Conservation (phyloP, 2,113 vertebrate genomes). For the Lepisosteus oculatus region DNA sequence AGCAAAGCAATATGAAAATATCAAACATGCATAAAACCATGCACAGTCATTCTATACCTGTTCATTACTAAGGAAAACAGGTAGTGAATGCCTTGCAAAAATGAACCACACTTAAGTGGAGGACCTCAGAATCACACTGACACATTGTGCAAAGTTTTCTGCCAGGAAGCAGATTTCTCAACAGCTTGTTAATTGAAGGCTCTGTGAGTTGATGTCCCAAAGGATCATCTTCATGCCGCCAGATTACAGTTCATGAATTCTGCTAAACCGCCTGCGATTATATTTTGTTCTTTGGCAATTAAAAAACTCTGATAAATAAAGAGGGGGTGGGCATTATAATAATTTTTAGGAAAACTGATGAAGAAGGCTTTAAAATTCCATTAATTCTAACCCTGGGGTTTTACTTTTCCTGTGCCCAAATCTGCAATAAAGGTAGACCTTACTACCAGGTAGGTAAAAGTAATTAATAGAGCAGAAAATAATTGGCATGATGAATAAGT, state of each 20-base stretch:
- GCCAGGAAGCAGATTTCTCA: not conserved
- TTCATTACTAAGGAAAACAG: not conserved
- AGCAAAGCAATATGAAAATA: not conserved
- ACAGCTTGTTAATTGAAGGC: conserved; percentile 19
- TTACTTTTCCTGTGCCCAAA: no score
- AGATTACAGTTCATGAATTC: conserved; percentile 1
- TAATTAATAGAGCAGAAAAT: no score
- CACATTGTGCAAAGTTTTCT: not conserved
- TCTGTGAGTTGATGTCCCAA: not conserved
- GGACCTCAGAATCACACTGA: not conserved
- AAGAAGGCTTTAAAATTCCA: no score
- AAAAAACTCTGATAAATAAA: conserved; percentile 21
- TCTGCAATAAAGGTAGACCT: no score
- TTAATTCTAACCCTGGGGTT: no score
- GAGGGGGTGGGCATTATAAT: not conserved
- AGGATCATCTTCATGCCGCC: not conserved
- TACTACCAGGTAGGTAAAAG: no score
- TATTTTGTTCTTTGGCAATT: conserved; percentile 13
- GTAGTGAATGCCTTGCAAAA: not conserved
- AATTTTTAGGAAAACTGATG: no score
- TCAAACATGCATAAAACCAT: not conserved
- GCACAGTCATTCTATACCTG: not conserved
- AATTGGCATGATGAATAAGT: no score
- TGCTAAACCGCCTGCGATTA: conserved; percentile 3
- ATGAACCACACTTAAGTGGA: not conserved